Percentiles rank a stretch among this genome's conserved stretches.
Evolutionary conservation across 2,888 invertebrate species (phyloP).

Genomic region (Glaucopsyche alexis): DNA sequence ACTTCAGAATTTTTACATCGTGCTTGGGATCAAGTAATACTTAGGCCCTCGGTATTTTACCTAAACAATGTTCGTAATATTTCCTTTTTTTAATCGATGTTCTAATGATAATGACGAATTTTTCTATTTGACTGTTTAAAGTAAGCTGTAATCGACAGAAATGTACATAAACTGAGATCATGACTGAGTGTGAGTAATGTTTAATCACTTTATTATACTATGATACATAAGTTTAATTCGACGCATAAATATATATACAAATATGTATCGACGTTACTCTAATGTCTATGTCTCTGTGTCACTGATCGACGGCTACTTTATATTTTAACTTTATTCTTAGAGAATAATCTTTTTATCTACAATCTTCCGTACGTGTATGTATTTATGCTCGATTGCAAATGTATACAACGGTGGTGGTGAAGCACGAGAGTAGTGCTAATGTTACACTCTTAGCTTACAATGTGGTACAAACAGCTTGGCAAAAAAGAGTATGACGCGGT

Average conservation of each 20-base stretch:
- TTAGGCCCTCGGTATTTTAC: conserved; percentile 55
- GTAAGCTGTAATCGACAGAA: conserved; percentile 53
- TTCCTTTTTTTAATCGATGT: conserved; percentile 46
- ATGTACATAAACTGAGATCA: conserved; percentile 49
- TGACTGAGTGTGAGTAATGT: conserved; percentile 38
- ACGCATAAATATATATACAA: conserved; percentile 28
- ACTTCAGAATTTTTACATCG: conserved; percentile 63
- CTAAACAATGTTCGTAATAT: not conserved
- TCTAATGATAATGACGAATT: conserved; percentile 61
- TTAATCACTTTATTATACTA: conserved; percentile 40
- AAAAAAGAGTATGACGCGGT: no score
- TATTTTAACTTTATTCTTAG: not conserved
- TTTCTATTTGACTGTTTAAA: conserved; percentile 60
- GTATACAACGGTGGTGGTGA: conserved; percentile 24
- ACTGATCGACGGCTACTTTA: not conserved
- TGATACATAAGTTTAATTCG: conserved; percentile 33
- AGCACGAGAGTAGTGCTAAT: conserved; percentile 27
- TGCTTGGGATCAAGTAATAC: conserved; percentile 76
- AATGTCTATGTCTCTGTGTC: not conserved
- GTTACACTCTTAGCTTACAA: conserved; percentile 24
- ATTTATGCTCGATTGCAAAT: conserved; percentile 23
- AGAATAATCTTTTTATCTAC: not conserved
- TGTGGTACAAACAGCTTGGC: not conserved
- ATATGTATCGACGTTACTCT: not conserved
- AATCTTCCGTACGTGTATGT: not conserved